phyloP scores from a whole-genome alignment of 2,888 invertebrate species.

The Biston betularia region DNA sequence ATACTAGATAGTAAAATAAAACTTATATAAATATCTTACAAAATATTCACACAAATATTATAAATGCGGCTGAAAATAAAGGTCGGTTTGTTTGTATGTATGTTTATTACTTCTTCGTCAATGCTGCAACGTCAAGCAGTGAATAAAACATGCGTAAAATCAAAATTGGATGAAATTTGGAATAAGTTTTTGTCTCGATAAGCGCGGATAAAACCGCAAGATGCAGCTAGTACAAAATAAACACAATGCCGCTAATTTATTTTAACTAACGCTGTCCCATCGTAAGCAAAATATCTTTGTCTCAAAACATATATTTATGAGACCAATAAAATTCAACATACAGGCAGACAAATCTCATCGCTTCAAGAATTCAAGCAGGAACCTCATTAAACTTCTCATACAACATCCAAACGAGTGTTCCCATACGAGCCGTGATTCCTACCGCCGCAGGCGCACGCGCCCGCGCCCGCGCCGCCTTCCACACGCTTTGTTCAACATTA shows the following conservation, averaged over 20 bases:
- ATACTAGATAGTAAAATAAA: not conserved
- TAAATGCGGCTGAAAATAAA: not conserved
- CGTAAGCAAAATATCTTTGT: not conserved
- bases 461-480: constrained; percentile 63
- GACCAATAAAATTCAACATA: not conserved
- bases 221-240: not conserved
- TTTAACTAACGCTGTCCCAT: not conserved
- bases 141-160: too few species aligned
- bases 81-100: too few species aligned
- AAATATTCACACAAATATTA: not conserved
- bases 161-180: too few species aligned
- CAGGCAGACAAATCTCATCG: not conserved
- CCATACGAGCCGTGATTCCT: constrained; percentile 64
- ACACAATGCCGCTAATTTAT: not conserved
- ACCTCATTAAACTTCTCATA: constrained; percentile 44
- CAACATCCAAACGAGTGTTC: constrained; percentile 52
- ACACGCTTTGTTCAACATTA: constrained; percentile 78
- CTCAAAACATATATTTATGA: not conserved
- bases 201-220: too few species aligned
- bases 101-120: too few species aligned
- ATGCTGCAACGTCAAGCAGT: too few species aligned
- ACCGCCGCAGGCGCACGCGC: constrained; percentile 58
- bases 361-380: constrained; percentile 14
- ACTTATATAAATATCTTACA: too few species aligned
- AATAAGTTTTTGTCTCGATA: not conserved